phyloP scores from a whole-genome alignment of 2,888 invertebrate genomes.

The Cyaniris semiargus region DNA sequence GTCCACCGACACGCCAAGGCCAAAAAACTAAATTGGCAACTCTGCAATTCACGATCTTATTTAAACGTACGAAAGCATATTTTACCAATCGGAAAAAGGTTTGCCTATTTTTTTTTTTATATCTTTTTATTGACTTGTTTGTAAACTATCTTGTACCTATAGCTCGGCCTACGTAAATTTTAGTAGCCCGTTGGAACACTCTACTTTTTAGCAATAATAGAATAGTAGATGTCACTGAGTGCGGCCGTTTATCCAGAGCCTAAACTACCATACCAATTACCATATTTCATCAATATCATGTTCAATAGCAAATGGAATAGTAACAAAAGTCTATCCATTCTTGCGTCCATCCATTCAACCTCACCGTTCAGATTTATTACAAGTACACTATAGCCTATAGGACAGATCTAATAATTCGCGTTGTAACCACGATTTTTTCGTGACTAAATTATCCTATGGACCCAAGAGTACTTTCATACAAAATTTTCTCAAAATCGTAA shows the following conservation, averaged over 20 bases:
- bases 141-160: background rate
- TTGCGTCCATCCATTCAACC: too few species aligned
- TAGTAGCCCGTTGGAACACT: background rate
- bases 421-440: too few species aligned
- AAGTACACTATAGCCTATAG: too few species aligned
- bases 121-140: background rate
- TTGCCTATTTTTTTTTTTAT: background rate
- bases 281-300: too few species aligned
- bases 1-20: conserved; percentile 1
- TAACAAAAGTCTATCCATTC: too few species aligned
- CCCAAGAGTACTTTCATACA: background rate
- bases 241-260: too few species aligned
- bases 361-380: too few species aligned
- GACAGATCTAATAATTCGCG: too few species aligned
- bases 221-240: background rate
- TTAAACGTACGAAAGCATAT: background rate
- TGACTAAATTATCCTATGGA: too few species aligned
- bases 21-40: background rate
- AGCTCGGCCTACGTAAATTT: background rate
- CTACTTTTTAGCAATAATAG: background rate
- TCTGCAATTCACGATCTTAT: background rate
- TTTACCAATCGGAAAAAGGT: background rate
- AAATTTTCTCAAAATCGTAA: background rate
- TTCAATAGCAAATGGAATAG: too few species aligned
- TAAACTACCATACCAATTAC: too few species aligned